Conservation (phyloP, 2,113 vertebrate species). For the Cercocebus atys region DNA sequence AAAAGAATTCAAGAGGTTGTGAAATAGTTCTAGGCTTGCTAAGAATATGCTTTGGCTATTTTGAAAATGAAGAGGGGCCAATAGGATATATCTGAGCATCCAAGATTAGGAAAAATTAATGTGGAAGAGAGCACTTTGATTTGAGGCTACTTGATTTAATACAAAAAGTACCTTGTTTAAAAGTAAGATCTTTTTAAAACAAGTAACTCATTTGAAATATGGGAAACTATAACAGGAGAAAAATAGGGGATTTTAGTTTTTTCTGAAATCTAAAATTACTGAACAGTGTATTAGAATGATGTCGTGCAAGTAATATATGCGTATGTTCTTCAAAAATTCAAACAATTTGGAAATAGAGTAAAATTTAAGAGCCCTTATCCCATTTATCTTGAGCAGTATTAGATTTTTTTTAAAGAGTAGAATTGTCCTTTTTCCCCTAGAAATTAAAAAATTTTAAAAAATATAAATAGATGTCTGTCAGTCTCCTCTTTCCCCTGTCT, state of each 20-base stretch:
- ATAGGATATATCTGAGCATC: not conserved
- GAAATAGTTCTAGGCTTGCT: not conserved
- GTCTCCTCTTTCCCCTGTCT: not conserved
- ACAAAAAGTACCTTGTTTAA: not conserved
- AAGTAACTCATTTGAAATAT: not conserved
- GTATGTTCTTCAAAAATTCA: not conserved
- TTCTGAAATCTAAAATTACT: conserved; percentile 25
- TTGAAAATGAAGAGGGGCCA: not conserved
- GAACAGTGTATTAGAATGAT: not conserved
- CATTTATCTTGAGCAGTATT: not conserved
- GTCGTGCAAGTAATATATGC: not conserved
- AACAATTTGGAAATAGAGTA: not conserved
- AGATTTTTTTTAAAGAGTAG: not conserved
- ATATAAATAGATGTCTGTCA: not conserved
- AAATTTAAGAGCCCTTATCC: not conserved
- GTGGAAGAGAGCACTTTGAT: not conserved
- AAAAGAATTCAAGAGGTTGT: not conserved
- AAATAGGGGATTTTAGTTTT: not conserved
- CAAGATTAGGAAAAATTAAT: not conserved
- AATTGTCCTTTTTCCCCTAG: not conserved
- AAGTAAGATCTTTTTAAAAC: not conserved
- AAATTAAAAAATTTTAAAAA: not conserved
- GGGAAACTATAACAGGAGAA: not conserved
- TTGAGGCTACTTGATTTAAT: not conserved
- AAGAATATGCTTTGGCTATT: conserved; percentile 3